Percentiles rank a stretch among this genome's conserved stretches.
phyloP scores from a whole-genome alignment of 2,797 vertebrate species.

The Hemitrygon akajei region DNA sequence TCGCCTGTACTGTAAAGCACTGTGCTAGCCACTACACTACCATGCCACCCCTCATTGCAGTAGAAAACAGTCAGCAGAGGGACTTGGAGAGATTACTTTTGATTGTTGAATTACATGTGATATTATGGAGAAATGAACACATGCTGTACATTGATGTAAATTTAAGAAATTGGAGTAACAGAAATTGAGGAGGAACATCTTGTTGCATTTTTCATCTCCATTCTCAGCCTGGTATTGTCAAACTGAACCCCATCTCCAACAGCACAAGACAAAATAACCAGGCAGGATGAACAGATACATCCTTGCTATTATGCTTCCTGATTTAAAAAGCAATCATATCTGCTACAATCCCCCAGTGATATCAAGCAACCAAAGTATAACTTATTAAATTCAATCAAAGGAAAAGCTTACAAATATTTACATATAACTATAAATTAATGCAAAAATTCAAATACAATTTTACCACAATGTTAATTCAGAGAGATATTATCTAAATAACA shows the following conservation, averaged over 20 bases:
- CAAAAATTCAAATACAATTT: neutral
- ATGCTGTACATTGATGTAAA: neutral
- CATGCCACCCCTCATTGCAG: too few species aligned
- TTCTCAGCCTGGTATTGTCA: neutral
- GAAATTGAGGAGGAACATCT: neutral
- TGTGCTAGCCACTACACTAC: too few species aligned
- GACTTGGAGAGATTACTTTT: neutral
- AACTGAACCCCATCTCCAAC: neutral
- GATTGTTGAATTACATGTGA: neutral
- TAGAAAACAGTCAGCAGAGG: neutral
- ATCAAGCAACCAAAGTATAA: neutral
- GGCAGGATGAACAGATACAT: neutral
- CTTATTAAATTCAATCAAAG: neutral
- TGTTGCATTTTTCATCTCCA: neutral
- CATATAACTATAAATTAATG: neutral
- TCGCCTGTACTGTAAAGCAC: too few species aligned
- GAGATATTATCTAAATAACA: neutral
- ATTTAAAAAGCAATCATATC: slow-evolving; percentile 14
- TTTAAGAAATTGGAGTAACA: neutral
- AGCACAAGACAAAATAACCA: too few species aligned
- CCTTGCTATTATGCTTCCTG: neutral
- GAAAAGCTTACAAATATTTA: slow-evolving; percentile 11
- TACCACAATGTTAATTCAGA: neutral
- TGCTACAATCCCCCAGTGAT: neutral
- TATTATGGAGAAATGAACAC: neutral